Evolutionary conservation across 1,140 invertebrate species (phyloP), one percentile per base, ranked within the genome.

Genomic region (Tribolium madens): DNA sequence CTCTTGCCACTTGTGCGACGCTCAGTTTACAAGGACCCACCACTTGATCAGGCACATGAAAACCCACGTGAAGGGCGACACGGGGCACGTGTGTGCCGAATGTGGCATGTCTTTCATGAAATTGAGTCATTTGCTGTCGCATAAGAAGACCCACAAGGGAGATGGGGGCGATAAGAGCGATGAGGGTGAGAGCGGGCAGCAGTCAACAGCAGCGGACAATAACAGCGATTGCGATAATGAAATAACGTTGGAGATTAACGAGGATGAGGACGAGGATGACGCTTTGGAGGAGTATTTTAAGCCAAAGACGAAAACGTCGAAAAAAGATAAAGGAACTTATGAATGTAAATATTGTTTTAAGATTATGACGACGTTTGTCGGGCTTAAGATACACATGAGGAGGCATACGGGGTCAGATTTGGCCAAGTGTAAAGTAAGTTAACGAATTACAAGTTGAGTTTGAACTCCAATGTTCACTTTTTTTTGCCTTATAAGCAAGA

Each of bases 311-410:
- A 75, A 31, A 76, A 52, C 14, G 7, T 50, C 13, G 53, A 79
- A 52, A 42, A 78, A 79, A 33, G 79, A 81, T 70, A 75, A 78
- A 71, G 78, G 73, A 5, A 47, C 72, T 21, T 84, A 78, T 80
- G 78, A 82, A 64, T 85, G 84, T 79, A 83, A 83, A 33, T 79
- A 79, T 46, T 85, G 84, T 74, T 72, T 75, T 46, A 85, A 85
- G 77, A 78, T 82, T 42, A 74, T 85, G 15, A 83, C 79, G 9
- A 82, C 83, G 5, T 78, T 76, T 47, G 57, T 78, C 17, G 84
- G 84, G 9, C 76, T 85, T 47, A 81, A 81, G 72, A 82, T 84
- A 18, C 84, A 85, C 53, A 79, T 82, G 77, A 76, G 83, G 33
- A 79, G 76, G 15, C 84, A 85, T 71, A 83, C 83, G 5, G 83